Percentiles rank a stretch among this genome's conserved stretches.
These are phyloP conservation scores for Drosophila bifasciata DNA, from an alignment of 1,140 invertebrate genomes.

Conservation along the genomic window DNA sequence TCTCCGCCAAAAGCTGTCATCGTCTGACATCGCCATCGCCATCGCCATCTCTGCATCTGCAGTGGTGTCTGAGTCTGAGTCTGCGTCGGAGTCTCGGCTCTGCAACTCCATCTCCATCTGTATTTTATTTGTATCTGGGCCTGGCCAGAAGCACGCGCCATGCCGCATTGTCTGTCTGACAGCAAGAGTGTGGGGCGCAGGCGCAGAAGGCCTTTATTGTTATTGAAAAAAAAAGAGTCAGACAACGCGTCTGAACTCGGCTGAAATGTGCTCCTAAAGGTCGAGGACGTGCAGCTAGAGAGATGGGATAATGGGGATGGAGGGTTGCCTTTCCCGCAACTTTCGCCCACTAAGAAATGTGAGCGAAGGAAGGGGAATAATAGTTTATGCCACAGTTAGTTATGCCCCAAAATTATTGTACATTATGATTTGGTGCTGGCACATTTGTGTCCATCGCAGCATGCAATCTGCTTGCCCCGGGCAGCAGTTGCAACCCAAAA, in stretches of 20 bases:
- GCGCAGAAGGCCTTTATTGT: slow-evolving; percentile 62
- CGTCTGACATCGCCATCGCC: slow-evolving; percentile 52
- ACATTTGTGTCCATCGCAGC: slow-evolving; percentile 22
- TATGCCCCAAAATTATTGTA: slow-evolving; percentile 24
- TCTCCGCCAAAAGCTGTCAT: slow-evolving; percentile 48
- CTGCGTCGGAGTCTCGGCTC: slow-evolving; percentile 13
- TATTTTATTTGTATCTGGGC: slow-evolving; percentile 44
- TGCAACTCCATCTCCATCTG: slow-evolving; percentile 43
- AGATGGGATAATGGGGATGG: too few species aligned
- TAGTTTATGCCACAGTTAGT: not conserved
- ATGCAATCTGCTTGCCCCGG: slow-evolving; percentile 27
- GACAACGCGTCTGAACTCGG: slow-evolving; percentile 21
- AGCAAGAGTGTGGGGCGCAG: slow-evolving; percentile 27
- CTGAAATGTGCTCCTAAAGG: slow-evolving; percentile 42
- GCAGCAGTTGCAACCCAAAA: slow-evolving; percentile 17
- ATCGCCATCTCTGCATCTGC: slow-evolving; percentile 25
- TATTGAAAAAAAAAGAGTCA: slow-evolving; percentile 60
- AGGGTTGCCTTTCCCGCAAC: not conserved
- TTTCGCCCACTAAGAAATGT: slow-evolving; percentile 13
- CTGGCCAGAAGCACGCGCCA: slow-evolving; percentile 52
- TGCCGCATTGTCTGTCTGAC: slow-evolving; percentile 53
- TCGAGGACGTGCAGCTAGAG: slow-evolving; percentile 64
- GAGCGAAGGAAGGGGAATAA: too few species aligned
- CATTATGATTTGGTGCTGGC: slow-evolving; percentile 20
- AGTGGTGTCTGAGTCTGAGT: slow-evolving; percentile 13